Evolutionary conservation across 2,113 vertebrate genomes (phyloP).

Genomic region (Microcebus murinus): DNA sequence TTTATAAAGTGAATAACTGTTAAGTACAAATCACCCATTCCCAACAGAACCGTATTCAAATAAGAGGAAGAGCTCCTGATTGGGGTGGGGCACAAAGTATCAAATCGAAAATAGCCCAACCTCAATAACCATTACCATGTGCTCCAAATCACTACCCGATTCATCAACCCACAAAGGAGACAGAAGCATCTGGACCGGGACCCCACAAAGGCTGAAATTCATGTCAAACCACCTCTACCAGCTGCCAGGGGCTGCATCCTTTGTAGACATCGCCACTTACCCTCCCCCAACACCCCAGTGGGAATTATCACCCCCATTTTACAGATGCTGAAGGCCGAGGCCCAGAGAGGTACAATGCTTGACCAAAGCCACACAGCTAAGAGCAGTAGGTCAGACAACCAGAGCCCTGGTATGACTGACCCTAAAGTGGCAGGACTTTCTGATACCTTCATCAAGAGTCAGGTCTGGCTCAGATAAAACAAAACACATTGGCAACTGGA

Average conservation of each 20-base stretch:
- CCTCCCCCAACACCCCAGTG: neutral
- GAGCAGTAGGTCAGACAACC: neutral
- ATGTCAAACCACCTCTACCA: neutral
- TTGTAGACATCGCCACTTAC: neutral
- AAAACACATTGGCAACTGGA: neutral
- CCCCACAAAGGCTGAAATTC: neutral
- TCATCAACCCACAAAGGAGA: neutral
- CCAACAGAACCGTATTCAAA: constrained; percentile 15
- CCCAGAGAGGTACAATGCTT: neutral
- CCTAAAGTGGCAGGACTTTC: neutral
- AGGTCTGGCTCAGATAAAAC: neutral
- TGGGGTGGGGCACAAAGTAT: neutral
- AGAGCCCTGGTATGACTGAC: neutral
- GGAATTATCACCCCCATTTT: neutral
- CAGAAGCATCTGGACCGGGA: neutral
- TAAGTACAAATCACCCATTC: constrained; percentile 27
- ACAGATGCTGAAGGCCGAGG: neutral
- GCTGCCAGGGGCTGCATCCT: neutral
- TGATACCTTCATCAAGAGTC: neutral
- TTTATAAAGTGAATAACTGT: neutral
- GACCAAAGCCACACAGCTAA: neutral
- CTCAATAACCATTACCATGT: neutral
- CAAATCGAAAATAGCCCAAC: neutral
- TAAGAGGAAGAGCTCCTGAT: neutral
- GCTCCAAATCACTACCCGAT: neutral